Evolutionary conservation across 2,888 invertebrate genomes (phyloP), one percentile per base, ranked within the genome.

Genomic region (Globia sparganii): DNA sequence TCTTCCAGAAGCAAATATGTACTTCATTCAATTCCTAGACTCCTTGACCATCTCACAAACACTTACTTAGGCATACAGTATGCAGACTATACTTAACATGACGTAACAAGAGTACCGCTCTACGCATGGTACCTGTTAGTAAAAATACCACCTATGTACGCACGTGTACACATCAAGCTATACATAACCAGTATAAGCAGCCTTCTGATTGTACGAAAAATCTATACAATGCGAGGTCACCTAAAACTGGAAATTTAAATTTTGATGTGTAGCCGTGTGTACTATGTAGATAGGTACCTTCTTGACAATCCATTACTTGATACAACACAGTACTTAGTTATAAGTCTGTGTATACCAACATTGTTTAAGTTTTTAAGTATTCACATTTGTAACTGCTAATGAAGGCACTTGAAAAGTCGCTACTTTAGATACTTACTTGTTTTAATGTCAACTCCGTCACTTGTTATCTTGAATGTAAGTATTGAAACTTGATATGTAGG

Each of bases 271-370:
- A 18, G 46, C 46, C 18, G 25, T 49, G 49, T 49, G 34, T 13
- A 34, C 28, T 67, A 49, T n/a, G 4, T 80, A 71, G n/a, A 15
- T 37, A 40, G 28, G 15, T 49, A 59, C 8, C 21, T 43, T 71
- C 83, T 83, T 85, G 46, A 76, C 15, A 64, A 70, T 61, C 86
- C 86, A 83, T 83, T 83, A 82, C 81, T 71, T 74, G 68, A 34
- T 21, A 61, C 59, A 71, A 80, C 80, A 74, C 8, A 64, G 28
- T 53, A 43, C 68, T 37, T 61, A 65, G 0, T 18, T 37, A 18
- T 34, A 70, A 81, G 76, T 73, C 46, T 49, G 34, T 71, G 21
- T 67, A 34, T 64, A n/a, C 28, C 21, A 59, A 80, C 67, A 66
- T 37, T 40, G 43, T 68, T 72, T 62, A 73, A 80, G 67, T 80